These are phyloP conservation scores for Tholera decimalis DNA, from an alignment of 2,888 invertebrate species.

Conservation along the genomic window DNA sequence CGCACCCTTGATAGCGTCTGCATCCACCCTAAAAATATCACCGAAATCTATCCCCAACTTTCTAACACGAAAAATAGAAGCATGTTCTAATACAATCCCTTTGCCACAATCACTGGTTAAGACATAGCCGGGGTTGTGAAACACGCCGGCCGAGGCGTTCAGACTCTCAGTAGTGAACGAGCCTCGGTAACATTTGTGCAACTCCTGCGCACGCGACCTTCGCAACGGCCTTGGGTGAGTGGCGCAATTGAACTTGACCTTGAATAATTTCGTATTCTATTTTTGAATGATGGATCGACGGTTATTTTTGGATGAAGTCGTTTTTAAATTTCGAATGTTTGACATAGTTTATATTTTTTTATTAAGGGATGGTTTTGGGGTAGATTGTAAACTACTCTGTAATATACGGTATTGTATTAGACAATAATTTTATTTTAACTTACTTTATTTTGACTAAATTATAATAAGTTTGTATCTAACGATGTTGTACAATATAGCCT, in stretches of 20 bases:
- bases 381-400: background rate
- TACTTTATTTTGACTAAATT: too few relatives aligned
- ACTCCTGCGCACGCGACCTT: conserved; percentile 80
- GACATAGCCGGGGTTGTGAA: conserved; percentile 87
- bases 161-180: conserved; percentile 84
- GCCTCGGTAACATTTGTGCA: conserved; percentile 81
- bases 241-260: conserved; percentile 82
- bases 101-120: conserved; percentile 84
- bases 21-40: conserved; percentile 3
- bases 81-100: conserved; percentile 73
- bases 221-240: conserved; percentile 84
- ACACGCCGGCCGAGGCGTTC: conserved; percentile 70
- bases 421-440: too few relatives aligned
- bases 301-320: conserved; percentile 2
- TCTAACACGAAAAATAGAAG: conserved; percentile 39
- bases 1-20: background rate
- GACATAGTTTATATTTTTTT: too few relatives aligned
- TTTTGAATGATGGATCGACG: conserved; percentile 3
- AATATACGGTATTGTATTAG: too few relatives aligned
- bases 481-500: background rate
- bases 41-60: conserved; percentile 13
- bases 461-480: too few relatives aligned
- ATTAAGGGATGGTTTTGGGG: background rate
- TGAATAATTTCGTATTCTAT: conserved; percentile 56
- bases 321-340: conserved; percentile 4